Percentiles rank a stretch among this genome's conserved stretches.
Evolutionary conservation across 2,797 vertebrate genomes (phyloP).

Genomic region (Poeciliopsis presidionis): DNA sequence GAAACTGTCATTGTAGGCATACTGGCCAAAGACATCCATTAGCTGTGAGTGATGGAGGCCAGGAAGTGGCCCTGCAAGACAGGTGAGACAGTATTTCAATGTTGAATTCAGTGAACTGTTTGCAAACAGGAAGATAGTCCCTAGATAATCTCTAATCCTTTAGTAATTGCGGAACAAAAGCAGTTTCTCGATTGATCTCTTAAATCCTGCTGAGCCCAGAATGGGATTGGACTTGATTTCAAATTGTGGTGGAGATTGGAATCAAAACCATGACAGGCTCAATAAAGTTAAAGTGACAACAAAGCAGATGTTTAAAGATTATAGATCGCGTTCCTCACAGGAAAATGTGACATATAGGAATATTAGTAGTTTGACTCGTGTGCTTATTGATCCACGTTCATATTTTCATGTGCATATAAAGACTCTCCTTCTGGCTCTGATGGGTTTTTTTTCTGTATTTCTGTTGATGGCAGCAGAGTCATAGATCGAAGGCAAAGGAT

Average conservation of each 20-base stretch:
- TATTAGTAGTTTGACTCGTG: neutral
- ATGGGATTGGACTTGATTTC: slow-evolving; percentile 8
- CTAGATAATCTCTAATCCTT: slow-evolving; percentile 10
- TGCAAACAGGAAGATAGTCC: neutral
- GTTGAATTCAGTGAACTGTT: slow-evolving; percentile 17
- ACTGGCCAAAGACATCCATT: slow-evolving; percentile 94
- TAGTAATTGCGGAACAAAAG: slow-evolving; percentile 10
- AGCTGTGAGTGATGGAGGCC: slow-evolving; percentile 80
- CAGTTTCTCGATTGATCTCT: slow-evolving; percentile 16
- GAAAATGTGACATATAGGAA: neutral
- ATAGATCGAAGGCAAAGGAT: too few relatives aligned
- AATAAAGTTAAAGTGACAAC: neutral
- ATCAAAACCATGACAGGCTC: neutral
- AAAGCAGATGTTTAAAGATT: slow-evolving; percentile 5
- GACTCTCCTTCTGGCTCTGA: too few relatives aligned
- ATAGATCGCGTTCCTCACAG: slow-evolving; percentile 1
- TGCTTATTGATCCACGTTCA: neutral
- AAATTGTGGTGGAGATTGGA: neutral
- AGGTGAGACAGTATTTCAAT: slow-evolving; percentile 15
- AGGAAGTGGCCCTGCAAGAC: slow-evolving; percentile 69
- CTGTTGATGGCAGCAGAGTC: too few relatives aligned
- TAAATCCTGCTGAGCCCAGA: neutral
- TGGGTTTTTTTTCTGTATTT: too few relatives aligned
- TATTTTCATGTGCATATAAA: neutral
- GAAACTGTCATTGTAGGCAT: slow-evolving; percentile 87